A percentile compares a stretch with the other conserved stretches of the same genome.
These are phyloP conservation scores for Carterocephalus palaemon DNA, from an alignment of 2,888 invertebrate genomes.

Conservation along the genomic window DNA sequence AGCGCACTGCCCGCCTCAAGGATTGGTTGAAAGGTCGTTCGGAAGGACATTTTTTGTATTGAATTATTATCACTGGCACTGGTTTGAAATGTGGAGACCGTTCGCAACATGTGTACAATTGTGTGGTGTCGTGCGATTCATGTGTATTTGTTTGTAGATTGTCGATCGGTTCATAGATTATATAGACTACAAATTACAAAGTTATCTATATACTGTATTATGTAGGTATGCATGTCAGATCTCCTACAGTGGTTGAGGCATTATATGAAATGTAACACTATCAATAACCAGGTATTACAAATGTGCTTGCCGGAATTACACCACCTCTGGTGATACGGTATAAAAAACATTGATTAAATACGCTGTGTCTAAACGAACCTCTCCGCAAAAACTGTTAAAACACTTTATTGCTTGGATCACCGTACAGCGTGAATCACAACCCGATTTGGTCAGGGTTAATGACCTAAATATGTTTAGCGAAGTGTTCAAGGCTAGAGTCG, in stretches of 20 bases:
- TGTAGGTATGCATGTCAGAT: too few species aligned
- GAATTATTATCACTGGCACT: constrained; percentile 49
- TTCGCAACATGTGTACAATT: constrained; percentile 27
- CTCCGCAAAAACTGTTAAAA: constrained; percentile 72
- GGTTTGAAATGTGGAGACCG: constrained; percentile 39
- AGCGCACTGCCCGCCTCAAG: constrained; percentile 40
- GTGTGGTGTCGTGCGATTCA: constrained; percentile 9
- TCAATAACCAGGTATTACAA: constrained; percentile 1
- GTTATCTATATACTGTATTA: too few species aligned
- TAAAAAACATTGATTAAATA: constrained; percentile 56
- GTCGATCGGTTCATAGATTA: neutral
- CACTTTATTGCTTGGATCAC: constrained; percentile 73
- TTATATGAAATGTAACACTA: constrained; percentile 15
- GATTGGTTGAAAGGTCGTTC: constrained; percentile 65
- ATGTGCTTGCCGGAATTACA: constrained; percentile 55
- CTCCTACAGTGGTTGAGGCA: too few species aligned
- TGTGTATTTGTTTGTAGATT: constrained; percentile 22
- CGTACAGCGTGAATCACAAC: constrained; percentile 73
- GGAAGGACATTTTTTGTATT: constrained; percentile 68
- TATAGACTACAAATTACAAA: too few species aligned
- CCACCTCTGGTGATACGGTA: constrained; percentile 39
- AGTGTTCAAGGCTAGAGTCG: constrained; percentile 71
- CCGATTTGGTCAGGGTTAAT: constrained; percentile 76
- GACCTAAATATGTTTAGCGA: constrained; percentile 75
- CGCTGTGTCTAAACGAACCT: constrained; percentile 59